Evolutionary conservation across 2,797 vertebrate species (phyloP).

Genomic region (Bufotes viridis): DNA sequence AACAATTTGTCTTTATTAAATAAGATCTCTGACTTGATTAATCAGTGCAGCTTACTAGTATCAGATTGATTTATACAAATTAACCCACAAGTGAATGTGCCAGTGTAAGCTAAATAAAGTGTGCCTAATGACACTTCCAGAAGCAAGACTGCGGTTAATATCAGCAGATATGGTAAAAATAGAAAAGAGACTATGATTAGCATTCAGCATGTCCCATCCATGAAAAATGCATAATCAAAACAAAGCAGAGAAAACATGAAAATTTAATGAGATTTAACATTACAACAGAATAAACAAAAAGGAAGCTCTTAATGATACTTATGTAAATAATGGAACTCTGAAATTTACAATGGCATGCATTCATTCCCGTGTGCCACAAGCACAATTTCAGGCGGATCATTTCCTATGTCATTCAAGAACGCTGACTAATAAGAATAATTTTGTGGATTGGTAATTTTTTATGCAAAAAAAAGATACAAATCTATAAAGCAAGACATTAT

Average conservation of each 20-base stretch:
- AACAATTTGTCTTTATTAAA: conserved; percentile 33
- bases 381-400: not conserved
- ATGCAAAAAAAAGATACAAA: not conserved
- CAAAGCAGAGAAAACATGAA: conserved; percentile 18
- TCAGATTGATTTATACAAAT: conserved; percentile 32
- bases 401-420: not conserved
- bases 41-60: conserved; percentile 9
- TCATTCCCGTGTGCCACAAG: not conserved
- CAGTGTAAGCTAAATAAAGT: conserved; percentile 14
- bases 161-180: not conserved
- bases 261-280: conserved; percentile 38
- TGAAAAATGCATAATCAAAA: conserved; percentile 31
- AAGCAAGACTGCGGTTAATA: not conserved
- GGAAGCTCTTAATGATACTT: conserved; percentile 13
- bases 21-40: conserved; percentile 13
- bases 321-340: conserved; percentile 14
- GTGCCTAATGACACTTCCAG: not conserved
- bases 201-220: conserved; percentile 12
- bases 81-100: not conserved
- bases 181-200: conserved; percentile 1
- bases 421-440: not conserved
- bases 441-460: not conserved
- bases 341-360: conserved; percentile 24
- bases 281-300: conserved; percentile 38
- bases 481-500: not conserved